Evolutionary conservation across 2,113 vertebrate species (phyloP).

Genomic region (Xenopus laevis): DNA sequence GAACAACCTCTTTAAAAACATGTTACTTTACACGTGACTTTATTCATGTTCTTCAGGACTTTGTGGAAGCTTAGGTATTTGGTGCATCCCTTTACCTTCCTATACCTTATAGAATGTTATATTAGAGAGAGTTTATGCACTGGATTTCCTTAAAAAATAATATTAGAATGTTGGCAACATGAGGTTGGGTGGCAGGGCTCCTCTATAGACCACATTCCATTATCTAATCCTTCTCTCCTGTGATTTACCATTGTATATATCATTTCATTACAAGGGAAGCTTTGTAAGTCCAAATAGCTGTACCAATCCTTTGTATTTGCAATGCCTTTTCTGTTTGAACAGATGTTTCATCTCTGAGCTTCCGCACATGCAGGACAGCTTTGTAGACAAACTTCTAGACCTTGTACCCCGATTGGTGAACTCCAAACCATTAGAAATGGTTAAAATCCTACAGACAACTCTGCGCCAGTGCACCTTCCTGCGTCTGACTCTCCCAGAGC

Average conservation of each 20-base stretch:
- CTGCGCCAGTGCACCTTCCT: conserved; percentile 85
- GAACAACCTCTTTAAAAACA: no score
- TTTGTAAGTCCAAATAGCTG: neutral
- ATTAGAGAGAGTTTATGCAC: neutral
- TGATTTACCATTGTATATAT: no score
- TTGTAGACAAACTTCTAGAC: conserved; percentile 89
- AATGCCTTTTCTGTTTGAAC: neutral
- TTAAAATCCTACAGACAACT: conserved; percentile 88
- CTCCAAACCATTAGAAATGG: conserved; percentile 83
- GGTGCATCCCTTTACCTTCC: neutral
- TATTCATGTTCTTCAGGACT: no score
- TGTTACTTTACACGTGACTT: no score
- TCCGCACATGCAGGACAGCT: conserved; percentile 87
- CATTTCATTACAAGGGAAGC: conserved; percentile 1
- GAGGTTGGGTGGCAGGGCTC: neutral
- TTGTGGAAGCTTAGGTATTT: no score
- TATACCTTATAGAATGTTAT: neutral
- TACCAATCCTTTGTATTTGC: neutral
- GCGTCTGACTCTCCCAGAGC: conserved; percentile 81
- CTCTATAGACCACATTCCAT: neutral
- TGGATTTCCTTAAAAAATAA: neutral
- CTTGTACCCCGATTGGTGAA: conserved; percentile 87
- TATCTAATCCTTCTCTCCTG: neutral
- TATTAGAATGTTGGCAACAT: neutral
- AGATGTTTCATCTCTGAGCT: conserved; percentile 87